Base-by-base conservation (phyloP, 2,113 vertebrate species). In the Anthoscopus minutus region DNA sequence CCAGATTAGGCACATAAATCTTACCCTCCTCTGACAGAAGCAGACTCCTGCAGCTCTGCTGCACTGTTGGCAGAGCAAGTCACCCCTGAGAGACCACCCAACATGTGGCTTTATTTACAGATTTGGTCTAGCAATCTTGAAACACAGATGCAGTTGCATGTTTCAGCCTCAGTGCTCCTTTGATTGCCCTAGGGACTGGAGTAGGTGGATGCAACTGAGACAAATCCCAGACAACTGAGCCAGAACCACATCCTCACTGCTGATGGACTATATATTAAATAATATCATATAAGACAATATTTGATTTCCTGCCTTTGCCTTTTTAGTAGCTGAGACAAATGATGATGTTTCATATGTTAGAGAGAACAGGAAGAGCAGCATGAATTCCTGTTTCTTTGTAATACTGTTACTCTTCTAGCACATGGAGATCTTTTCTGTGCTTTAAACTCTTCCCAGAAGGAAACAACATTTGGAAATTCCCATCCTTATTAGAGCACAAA, bases 281-380 rank as follows among this genome's bases (percentile, higher is more conserved):
- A 60, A 58, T 47, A 53, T 33, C 23, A 54, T 48, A 57, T 61
- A 24, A 87, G 48, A 61, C 50, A 50, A 24, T 61, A 15, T 57
- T 95, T 77, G 2, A 72, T 83, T 95, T 96, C 83, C 93, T 96
- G 85, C 66, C 89, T 96, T 94, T 96, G 90, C 95, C 74, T 92
- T 93, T 86, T 80, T 67, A 70, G 45, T 79, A 81, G 81, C 66
- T 58, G 37, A 57, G 80, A 77, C 24, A 42, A 89, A 86, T 85
- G 2, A 38, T 30, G 9, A 66, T 87, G 33, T 81, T 93, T 83
- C 89, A 30, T 66, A 8, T 86, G n/a, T 67, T 53, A 38, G 72
- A 78, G 40, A 81, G 92, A 94, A 72, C 45, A 84, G 88, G 89
- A 91, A 40, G 38, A 88, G 16, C 91, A 83, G 72, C 23, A 4